phyloP scores from a whole-genome alignment of 2,888 invertebrate species.

The Rhimphoctona megacephalus region DNA sequence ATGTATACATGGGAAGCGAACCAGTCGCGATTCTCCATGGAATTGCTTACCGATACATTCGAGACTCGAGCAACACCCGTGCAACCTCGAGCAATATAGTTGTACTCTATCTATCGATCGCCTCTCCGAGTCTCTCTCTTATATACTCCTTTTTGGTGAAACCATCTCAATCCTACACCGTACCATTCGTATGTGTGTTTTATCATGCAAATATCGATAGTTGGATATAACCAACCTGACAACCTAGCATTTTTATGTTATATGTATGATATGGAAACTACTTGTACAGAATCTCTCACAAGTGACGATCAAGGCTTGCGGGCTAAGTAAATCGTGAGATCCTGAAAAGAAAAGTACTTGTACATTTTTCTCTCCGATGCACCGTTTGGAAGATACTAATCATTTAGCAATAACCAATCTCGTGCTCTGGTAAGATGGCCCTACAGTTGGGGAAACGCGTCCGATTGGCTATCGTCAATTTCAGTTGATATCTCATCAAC shows the following conservation, averaged over 20 bases:
- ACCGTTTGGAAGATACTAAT: background rate
- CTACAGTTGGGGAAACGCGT: background rate
- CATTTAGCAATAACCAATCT: background rate
- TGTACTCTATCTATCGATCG: constrained; percentile 35
- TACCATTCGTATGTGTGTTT: constrained; percentile 10
- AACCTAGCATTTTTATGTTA: background rate
- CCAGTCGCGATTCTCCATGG: constrained; percentile 38
- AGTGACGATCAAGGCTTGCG: background rate
- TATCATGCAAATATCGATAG: constrained; percentile 42
- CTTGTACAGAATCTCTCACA: background rate
- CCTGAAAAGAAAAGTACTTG: background rate
- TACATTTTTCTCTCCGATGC: background rate
- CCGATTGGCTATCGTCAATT: background rate
- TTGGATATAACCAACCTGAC: constrained; percentile 16
- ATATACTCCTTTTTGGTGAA: constrained; percentile 17
- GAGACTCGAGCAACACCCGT: constrained; percentile 19
- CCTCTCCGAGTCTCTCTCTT: constrained; percentile 7
- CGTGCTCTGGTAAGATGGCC: background rate
- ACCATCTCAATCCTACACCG: background rate
- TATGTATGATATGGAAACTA: background rate
- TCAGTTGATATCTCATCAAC: background rate
- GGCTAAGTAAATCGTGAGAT: background rate
- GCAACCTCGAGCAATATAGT: constrained; percentile 1
- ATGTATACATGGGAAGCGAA: constrained; percentile 19
- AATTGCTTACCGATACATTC: constrained; percentile 52